Percentiles rank a stretch among this genome's conserved stretches.
These are phyloP conservation scores for Cranoglanis bouderius DNA, from an alignment of 2,113 vertebrate species.

Conservation along the genomic window DNA sequence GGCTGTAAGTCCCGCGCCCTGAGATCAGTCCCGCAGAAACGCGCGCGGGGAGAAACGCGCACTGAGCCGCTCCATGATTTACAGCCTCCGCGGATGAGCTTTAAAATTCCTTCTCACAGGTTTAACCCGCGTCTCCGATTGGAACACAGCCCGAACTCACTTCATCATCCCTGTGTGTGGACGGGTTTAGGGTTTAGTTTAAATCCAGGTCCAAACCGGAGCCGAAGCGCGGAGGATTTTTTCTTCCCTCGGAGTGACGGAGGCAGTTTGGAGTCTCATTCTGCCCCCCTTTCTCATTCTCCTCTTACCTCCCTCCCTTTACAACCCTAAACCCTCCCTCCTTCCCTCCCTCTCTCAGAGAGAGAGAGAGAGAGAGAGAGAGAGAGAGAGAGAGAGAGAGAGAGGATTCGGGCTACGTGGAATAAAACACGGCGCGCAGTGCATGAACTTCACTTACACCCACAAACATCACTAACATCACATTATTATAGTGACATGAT, in stretches of 20 bases:
- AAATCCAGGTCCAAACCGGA: neutral
- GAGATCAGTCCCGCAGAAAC: neutral
- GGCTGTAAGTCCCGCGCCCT: neutral
- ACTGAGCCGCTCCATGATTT: constrained; percentile 4
- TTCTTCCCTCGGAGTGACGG: neutral
- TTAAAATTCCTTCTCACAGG: neutral
- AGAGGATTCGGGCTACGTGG: neutral
- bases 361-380: neutral
- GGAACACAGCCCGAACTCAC: neutral
- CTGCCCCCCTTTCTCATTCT: constrained; percentile 38
- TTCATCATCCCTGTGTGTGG: neutral
- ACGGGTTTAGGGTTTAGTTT: neutral
- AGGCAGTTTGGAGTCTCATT: constrained; percentile 2
- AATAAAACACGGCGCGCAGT: neutral
- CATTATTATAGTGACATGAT: neutral
- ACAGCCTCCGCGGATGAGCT: neutral
- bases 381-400: neutral
- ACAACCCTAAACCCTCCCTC: constrained; percentile 42
- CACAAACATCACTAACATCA: neutral
- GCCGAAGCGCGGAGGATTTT: neutral
- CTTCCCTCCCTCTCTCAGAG: neutral
- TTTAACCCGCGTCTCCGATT: neutral
- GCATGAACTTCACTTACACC: neutral
- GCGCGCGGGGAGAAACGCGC: neutral
- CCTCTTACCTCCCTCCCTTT: constrained; percentile 23